These are phyloP conservation scores for Aurelia aurita DNA, from an alignment of 30 jellyfish, hydroid and myxozoan genomes.

Conservation along the genomic window DNA sequence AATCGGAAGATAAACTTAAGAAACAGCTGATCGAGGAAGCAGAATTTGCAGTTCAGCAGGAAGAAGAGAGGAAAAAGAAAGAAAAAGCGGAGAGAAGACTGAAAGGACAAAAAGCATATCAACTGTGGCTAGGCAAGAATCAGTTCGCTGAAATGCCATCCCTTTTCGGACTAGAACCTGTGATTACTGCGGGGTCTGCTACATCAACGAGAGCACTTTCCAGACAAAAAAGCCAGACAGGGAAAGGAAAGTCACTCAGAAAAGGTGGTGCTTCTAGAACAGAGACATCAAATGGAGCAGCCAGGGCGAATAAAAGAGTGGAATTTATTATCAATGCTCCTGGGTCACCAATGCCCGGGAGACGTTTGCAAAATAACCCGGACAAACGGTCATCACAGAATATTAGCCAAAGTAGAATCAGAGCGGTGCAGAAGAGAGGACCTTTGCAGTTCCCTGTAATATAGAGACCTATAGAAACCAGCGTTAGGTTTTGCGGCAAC, in stretches of 20 bases:
- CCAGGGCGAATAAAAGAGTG: constrained; percentile 21
- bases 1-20: constrained; percentile 31
- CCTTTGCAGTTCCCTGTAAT: constrained; percentile 77
- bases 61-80: constrained; percentile 32
- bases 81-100: constrained; percentile 46
- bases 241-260: constrained; percentile 11
- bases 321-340: constrained; percentile 41
- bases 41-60: constrained; percentile 8
- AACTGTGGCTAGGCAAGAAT: constrained; percentile 66
- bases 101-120: constrained; percentile 74
- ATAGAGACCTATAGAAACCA: background rate
- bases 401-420: constrained; percentile 6
- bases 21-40: constrained; percentile 34
- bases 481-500: no score
- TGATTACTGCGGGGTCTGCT: constrained; percentile 1
- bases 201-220: background rate
- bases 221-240: constrained; percentile 5
- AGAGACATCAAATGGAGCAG: background rate
- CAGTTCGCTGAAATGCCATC: constrained; percentile 28
- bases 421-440: constrained; percentile 65
- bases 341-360: constrained; percentile 60
- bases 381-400: constrained; percentile 38
- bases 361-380: constrained; percentile 15
- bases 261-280: constrained; percentile 3
- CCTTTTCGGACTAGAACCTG: constrained; percentile 56